A percentile compares a stretch with the other conserved stretches of the same genome.
These are phyloP conservation scores for Chymomyza caudatula DNA, from an alignment of 2,888 invertebrate genomes.

Conservation along the genomic window DNA sequence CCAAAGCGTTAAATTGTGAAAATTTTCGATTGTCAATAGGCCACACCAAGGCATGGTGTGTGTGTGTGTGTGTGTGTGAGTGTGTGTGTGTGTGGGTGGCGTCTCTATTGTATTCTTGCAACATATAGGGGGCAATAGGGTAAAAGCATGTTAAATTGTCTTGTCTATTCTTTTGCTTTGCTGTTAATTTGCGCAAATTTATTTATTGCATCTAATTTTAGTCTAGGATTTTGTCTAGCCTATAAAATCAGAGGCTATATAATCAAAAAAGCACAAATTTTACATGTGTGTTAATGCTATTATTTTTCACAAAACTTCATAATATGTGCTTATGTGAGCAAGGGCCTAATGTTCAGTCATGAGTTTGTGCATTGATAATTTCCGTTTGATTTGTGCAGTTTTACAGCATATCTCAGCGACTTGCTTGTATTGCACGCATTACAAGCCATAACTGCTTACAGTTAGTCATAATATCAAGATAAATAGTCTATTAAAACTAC, in stretches of 20 bases:
- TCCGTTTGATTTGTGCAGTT: too few relatives aligned
- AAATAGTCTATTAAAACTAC: not conserved
- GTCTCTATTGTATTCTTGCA: not conserved
- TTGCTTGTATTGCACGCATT: not conserved
- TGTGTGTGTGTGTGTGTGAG: too few relatives aligned
- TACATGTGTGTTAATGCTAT: too few relatives aligned
- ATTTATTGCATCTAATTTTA: not conserved
- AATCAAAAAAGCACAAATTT: too few relatives aligned
- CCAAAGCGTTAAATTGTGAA: slow-evolving; percentile 2
- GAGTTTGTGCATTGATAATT: too few relatives aligned
- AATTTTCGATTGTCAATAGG: slow-evolving; percentile 6
- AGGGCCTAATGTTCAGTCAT: too few relatives aligned
- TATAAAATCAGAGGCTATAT: too few relatives aligned
- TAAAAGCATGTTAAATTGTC: not conserved
- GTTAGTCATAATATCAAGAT: not conserved
- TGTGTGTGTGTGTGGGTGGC: not conserved
- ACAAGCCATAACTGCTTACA: not conserved
- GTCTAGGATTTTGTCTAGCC: not conserved
- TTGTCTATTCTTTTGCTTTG: not conserved
- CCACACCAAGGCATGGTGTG: not conserved
- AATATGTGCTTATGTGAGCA: too few relatives aligned
- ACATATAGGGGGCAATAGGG: not conserved
- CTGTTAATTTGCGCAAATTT: slow-evolving; percentile 4
- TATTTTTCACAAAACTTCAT: too few relatives aligned
- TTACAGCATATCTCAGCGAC: too few relatives aligned